phyloP scores from a whole-genome alignment of 2,113 vertebrate genomes.

The Egretta garzetta region DNA sequence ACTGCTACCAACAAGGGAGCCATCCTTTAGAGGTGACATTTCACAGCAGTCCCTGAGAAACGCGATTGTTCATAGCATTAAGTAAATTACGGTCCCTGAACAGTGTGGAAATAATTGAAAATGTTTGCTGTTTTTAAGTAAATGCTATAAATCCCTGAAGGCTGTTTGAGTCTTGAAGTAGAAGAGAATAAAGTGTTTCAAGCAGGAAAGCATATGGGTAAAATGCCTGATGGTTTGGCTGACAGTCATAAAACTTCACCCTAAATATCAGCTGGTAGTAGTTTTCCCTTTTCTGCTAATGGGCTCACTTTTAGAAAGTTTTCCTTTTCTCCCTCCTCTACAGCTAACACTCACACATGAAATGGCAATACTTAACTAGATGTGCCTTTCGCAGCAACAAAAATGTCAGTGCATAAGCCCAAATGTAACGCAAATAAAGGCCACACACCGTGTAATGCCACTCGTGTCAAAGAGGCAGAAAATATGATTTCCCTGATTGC shows the following conservation, averaged over 20 bases:
- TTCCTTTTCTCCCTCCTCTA: neutral
- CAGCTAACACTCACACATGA: neutral
- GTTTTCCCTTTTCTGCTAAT: neutral
- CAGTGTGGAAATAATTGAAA: slow-evolving; percentile 78
- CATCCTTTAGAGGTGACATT: slow-evolving; percentile 82
- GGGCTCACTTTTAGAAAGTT: neutral
- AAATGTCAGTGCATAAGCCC: neutral
- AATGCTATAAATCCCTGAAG: slow-evolving; percentile 76
- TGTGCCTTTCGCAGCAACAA: neutral
- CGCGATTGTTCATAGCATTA: slow-evolving; percentile 74
- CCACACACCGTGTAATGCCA: neutral
- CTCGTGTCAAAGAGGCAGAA: neutral
- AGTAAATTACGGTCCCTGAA: slow-evolving; percentile 77
- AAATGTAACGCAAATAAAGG: neutral
- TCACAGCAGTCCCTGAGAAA: slow-evolving; percentile 73
- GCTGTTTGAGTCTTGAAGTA: slow-evolving; percentile 20
- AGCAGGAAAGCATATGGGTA: neutral
- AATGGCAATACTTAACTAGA: neutral
- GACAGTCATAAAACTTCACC: neutral
- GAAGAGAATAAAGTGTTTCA: slow-evolving; percentile 18
- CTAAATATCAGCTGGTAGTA: neutral
- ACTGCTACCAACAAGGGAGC: slow-evolving; percentile 71
- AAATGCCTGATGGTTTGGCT: neutral
- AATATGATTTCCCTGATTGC: neutral
- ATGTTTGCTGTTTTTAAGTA: slow-evolving; percentile 81